Base-by-base conservation (phyloP, 2,888 invertebrate genomes). In the Rotaria magnacalcarata region DNA sequence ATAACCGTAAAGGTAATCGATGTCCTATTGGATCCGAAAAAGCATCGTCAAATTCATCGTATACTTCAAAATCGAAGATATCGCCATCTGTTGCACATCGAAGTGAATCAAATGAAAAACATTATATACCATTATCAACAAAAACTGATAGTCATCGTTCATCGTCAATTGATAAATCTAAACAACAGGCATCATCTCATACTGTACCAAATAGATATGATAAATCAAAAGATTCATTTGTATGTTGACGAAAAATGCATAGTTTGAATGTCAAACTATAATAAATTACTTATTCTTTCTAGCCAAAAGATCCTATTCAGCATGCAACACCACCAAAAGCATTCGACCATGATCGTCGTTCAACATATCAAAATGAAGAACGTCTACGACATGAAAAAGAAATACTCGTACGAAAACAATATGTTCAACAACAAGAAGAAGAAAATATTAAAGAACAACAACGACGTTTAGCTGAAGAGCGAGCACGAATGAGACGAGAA, bases 341-440 rank as follows among this genome's bases (percentile, higher is more conserved):
- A 27, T 67, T 19, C 34, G 67, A 67, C 5, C 34, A 19, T 67
- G 67, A 67, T 67, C 67, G 67, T 67, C 67, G 34, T 27, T 67
- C 67, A 67, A 3, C 34, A 6, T 34, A 67, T 67, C 67, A 67
- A 67, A 67, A 67, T 67, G 67, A 67, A 67, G 34, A 67, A 41
- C 67, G 67, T 67, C 10, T 67, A 67, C 34, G 67, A 19, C 67
- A 67, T 16, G 67, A 67, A 34, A 67, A 67, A 27, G 67, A 67
- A 67, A 6, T 67, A 67, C 67, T 67, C 34, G 67, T 67, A 67
- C 67, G 27, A 34, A 67, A 67, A 41, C 67, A 67, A 67, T 34
- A 34, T 34, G 67, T 67, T 67, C 67, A 67, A 67, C 67, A 67
- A 67, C 67, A 67, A 34, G 67, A 67, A 67, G 67, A 67, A 41